Base-by-base conservation (phyloP, 2,113 vertebrate genomes). In the Lycaon pictus region DNA sequence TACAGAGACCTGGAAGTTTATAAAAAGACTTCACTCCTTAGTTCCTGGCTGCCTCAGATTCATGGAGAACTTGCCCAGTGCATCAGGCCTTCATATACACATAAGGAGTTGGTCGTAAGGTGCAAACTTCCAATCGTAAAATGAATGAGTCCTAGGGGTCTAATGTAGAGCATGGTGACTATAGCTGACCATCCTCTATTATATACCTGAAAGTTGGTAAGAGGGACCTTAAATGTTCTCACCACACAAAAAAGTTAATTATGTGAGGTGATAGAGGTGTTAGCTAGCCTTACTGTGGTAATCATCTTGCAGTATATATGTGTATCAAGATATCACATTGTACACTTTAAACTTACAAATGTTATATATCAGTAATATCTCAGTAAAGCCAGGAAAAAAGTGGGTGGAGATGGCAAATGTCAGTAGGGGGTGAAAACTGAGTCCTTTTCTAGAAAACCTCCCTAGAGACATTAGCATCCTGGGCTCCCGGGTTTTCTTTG, bases 401-500 rank as follows among this genome's bases (percentile, higher is more conserved):
- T 90, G 37, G 15, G 10, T 23, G 5, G n/a, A 13, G 90, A 63
- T 23, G 79, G 43, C 63, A 96, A 55, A 72, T 67, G 16, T 94
- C 58, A 62, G 16, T 29, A 62, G 7, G n/a, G 37, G 37, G 37
- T 86, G 51, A 94, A 92, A 85, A 74, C 37, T 7, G 15, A 48
- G 19, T 62, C 9, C 16, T 90, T 93, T 79, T 88, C 65, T 35
- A 80, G 79, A 74, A 87, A 89, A n/a, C 37, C 22, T 88, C 32
- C 13, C 3, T 2, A 29, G 60, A 9, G n/a, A 53, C 51, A 16
- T 80, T 91, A 71, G 62, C 12, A 11, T 93, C 27, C 25, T 72
- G 27, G 56, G 20, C 17, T 96, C 19, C 11, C 63, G 37, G 67
- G 4, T 92, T 92, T 96, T 3, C 80, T 94, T 80, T 94, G 93